Evolutionary conservation across 2,888 invertebrate species (phyloP).

Genomic region (Caenorhabditis panamensis): DNA sequence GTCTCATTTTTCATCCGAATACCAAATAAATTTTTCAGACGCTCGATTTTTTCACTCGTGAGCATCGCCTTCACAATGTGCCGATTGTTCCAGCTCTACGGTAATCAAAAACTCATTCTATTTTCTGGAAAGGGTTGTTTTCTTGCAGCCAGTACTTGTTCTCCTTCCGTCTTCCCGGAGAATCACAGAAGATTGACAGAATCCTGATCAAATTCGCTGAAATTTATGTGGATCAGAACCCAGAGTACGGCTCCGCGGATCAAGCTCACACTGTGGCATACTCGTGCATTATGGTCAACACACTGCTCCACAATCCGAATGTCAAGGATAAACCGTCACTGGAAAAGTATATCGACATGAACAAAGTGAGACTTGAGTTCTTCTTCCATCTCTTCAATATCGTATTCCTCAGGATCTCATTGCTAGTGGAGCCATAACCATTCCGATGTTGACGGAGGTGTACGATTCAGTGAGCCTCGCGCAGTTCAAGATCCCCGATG

Average conservation of each 20-base stretch:
- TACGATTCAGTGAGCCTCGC: constrained; percentile 35
- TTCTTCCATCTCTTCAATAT: no score
- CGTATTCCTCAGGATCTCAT: constrained; percentile 43
- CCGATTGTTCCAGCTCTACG: constrained; percentile 69
- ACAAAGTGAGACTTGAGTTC: no score
- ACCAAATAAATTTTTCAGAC: no score
- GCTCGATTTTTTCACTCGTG: constrained; percentile 62
- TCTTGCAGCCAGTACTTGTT: constrained; percentile 33
- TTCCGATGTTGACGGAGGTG: constrained; percentile 39
- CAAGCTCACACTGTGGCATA: constrained; percentile 70
- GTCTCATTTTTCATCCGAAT: no score
- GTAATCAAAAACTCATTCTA: constrained; percentile 13
- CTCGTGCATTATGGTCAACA: constrained; percentile 74
- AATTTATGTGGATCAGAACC: constrained; percentile 64
- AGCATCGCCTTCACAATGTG: constrained; percentile 66
- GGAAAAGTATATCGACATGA: constrained; percentile 66
- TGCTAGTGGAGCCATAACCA: constrained; percentile 28
- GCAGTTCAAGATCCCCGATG: constrained; percentile 63
- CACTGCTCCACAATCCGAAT: constrained; percentile 71
- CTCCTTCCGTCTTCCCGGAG: constrained; percentile 72
- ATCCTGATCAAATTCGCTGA: constrained; percentile 71
- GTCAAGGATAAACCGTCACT: constrained; percentile 69
- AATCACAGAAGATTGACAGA: constrained; percentile 73
- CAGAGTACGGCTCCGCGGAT: constrained; percentile 61
- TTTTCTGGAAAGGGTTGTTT: not conserved